phyloP scores from a whole-genome alignment of 2,113 vertebrate species.

The Limnothrissa miodon region DNA sequence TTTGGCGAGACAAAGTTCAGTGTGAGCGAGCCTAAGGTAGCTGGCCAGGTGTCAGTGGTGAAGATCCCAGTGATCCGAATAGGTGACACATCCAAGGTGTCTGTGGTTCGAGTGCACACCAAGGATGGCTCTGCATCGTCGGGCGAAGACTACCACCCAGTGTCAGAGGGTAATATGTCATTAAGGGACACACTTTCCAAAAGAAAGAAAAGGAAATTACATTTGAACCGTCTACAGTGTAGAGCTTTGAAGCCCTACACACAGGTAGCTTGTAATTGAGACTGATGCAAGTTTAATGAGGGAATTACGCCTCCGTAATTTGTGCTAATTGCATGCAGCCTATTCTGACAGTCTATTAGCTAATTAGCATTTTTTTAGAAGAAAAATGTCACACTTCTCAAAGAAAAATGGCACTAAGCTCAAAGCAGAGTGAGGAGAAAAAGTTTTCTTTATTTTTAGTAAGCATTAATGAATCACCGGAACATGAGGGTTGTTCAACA shows the following conservation, averaged over 20 bases:
- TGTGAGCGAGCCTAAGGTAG: slow-evolving; percentile 74
- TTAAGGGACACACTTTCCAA: neutral
- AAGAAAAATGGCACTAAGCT: neutral
- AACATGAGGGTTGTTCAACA: neutral
- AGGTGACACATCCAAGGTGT: slow-evolving; percentile 81
- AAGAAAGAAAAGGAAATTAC: neutral
- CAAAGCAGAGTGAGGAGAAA: neutral
- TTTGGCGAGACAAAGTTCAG: slow-evolving; percentile 81
- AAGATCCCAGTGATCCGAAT: slow-evolving; percentile 79
- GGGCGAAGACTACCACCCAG: slow-evolving; percentile 81
- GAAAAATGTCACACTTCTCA: slow-evolving; percentile 9
- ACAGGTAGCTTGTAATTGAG: slow-evolving; percentile 6
- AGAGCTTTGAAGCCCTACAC: neutral
- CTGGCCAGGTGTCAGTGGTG: slow-evolving; percentile 66
- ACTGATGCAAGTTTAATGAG: slow-evolving; percentile 18
- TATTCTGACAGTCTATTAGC: neutral
- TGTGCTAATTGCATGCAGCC: slow-evolving; percentile 19
- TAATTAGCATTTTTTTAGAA: neutral
- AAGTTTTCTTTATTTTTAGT: neutral
- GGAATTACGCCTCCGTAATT: slow-evolving; percentile 12
- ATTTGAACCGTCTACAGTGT: neutral
- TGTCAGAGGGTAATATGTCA: slow-evolving; percentile 76
- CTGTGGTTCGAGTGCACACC: slow-evolving; percentile 82
- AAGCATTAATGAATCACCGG: neutral
- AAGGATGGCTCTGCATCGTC: slow-evolving; percentile 84